These are phyloP conservation scores for Drosophila kanekoi DNA, from an alignment of 2,888 invertebrate genomes.

Conservation along the genomic window DNA sequence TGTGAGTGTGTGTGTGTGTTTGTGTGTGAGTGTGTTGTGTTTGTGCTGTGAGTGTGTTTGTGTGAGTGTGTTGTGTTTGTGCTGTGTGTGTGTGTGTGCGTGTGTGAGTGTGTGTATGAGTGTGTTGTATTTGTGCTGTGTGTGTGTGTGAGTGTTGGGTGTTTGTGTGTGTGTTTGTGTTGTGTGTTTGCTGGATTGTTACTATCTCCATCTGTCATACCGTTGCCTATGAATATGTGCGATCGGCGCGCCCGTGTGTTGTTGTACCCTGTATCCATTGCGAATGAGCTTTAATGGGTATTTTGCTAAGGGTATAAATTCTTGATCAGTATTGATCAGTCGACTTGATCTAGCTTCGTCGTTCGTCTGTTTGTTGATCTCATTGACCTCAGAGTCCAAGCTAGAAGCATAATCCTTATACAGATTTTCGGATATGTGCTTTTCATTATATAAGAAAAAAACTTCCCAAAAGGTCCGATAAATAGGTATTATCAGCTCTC, in stretches of 20 bases:
- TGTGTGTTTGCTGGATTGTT: conserved; percentile 65
- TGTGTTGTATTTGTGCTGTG: conserved; percentile 51
- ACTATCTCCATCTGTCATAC: conserved; percentile 67
- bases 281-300: background rate
- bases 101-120: conserved; percentile 17
- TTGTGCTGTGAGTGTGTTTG: too few relatives aligned
- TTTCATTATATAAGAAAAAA: too few relatives aligned
- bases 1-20: conserved; percentile 7
- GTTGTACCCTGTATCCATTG: conserved; percentile 6
- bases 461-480: too few relatives aligned
- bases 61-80: too few relatives aligned
- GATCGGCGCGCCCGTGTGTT: conserved; percentile 41
- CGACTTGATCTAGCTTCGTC: too few relatives aligned
- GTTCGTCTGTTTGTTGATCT: too few relatives aligned
- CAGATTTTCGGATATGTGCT: too few relatives aligned
- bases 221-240: conserved; percentile 54
- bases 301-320: background rate
- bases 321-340: background rate
- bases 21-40: conserved; percentile 1
- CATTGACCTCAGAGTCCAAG: too few relatives aligned
- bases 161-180: conserved; percentile 37
- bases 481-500: too few relatives aligned
- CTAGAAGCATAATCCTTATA: too few relatives aligned
- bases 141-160: conserved; percentile 46
- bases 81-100: too few relatives aligned